Conservation (phyloP, 2,797 vertebrate species). For the Miichthys miiuy region DNA sequence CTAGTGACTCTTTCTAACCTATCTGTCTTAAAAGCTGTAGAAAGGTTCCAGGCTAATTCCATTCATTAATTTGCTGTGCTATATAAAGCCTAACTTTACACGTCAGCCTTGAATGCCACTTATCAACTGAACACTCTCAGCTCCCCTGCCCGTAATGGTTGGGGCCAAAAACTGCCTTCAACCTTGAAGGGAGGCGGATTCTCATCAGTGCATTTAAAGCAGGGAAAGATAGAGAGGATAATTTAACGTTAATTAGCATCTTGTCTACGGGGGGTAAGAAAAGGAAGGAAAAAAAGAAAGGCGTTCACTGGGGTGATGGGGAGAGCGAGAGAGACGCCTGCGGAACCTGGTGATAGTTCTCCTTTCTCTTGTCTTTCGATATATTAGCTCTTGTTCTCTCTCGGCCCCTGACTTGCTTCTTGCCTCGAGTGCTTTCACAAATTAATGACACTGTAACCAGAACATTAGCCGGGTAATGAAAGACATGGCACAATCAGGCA, state of each 20-base stretch:
- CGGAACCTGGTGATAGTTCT: constrained; percentile 63
- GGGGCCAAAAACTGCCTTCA: constrained; percentile 33
- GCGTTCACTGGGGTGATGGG: constrained; percentile 43
- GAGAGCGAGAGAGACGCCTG: constrained; percentile 49
- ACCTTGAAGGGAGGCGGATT: constrained; percentile 59
- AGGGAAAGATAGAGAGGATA: constrained; percentile 57
- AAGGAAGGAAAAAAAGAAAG: constrained; percentile 35
- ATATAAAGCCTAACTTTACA: constrained; percentile 55
- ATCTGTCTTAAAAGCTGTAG: constrained; percentile 13
- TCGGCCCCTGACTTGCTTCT: constrained; percentile 55
- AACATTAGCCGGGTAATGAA: constrained; percentile 79
- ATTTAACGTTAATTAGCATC: constrained; percentile 77
- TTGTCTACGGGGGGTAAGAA: constrained; percentile 63
- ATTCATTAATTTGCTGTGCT: constrained; percentile 51
- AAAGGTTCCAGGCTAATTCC: constrained; percentile 48
- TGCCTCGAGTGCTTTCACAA: constrained; percentile 69
- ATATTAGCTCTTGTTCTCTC: constrained; percentile 69
- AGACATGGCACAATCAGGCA: constrained; percentile 58
- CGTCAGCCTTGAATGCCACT: constrained; percentile 39
- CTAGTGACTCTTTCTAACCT: constrained; percentile 16
- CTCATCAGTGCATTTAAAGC: constrained; percentile 60
- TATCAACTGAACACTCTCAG: constrained; percentile 36
- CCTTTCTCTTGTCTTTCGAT: constrained; percentile 67
- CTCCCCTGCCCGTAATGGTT: constrained; percentile 16
- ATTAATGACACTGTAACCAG: constrained; percentile 79